A percentile compares a stretch with the other conserved stretches of the same genome.
Conservation (phyloP, 2,888 invertebrate species). For the Gandaritis pyraliata region DNA sequence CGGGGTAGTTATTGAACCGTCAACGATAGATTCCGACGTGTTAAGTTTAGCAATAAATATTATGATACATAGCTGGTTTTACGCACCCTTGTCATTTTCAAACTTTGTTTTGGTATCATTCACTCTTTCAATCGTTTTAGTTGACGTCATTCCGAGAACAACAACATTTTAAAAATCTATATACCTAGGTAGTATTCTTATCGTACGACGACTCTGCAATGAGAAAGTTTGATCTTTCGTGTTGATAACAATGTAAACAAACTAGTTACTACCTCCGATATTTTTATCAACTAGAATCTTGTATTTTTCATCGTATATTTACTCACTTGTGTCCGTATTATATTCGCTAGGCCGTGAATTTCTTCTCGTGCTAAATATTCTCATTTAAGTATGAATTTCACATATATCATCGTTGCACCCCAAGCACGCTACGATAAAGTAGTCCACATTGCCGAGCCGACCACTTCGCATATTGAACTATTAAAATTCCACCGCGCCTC, state of each 20-base stretch:
- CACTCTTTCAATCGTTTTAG: neutral
- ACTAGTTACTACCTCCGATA: neutral
- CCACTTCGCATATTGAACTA: slow-evolving; percentile 61
- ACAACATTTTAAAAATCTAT: too few relatives aligned
- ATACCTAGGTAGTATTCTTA: slow-evolving; percentile 9
- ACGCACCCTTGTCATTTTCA: slow-evolving; percentile 38
- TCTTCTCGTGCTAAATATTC: neutral
- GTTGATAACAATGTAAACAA: slow-evolving; percentile 31
- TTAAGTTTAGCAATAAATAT: slow-evolving; percentile 46
- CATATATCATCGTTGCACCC: slow-evolving; percentile 15
- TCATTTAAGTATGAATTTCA: slow-evolving; percentile 1
- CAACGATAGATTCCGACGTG: slow-evolving; percentile 49
- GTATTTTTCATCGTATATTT: neutral
- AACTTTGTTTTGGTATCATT: slow-evolving; percentile 2
- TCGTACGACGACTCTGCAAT: slow-evolving; percentile 31
- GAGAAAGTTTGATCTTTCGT: slow-evolving; percentile 11
- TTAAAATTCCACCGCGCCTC: slow-evolving; percentile 63
- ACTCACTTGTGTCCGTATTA: neutral
- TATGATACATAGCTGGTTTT: slow-evolving; percentile 42
- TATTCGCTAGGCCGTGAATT: too few relatives aligned
- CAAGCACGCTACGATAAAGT: slow-evolving; percentile 46
- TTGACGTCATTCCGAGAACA: too few relatives aligned
- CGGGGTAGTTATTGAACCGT: slow-evolving; percentile 45
- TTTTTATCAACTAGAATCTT: neutral
- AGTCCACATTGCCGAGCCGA: slow-evolving; percentile 45